Percentiles rank a stretch among this genome's conserved stretches.
Conservation (phyloP, 1,140 invertebrate species). For the Drosophila baimaii region DNA sequence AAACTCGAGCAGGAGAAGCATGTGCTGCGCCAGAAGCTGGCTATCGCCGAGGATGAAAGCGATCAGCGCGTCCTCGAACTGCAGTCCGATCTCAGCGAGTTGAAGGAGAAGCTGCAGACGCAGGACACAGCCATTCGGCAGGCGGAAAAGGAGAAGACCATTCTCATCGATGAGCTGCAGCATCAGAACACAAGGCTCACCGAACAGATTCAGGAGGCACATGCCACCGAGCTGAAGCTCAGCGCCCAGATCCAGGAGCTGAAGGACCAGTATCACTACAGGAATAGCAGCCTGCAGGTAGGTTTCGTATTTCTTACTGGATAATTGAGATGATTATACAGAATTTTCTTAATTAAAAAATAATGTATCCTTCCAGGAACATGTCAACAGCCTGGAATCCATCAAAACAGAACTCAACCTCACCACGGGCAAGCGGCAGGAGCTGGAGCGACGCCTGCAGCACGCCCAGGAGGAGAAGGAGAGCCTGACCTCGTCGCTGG, state of each 20-base stretch:
- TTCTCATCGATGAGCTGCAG: constrained; percentile 92
- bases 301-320: neutral
- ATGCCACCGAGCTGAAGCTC: constrained; percentile 92
- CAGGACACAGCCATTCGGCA: constrained; percentile 86
- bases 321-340: neutral
- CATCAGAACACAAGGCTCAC: constrained; percentile 96
- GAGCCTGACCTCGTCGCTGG: constrained; percentile 90
- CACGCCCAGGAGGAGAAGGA: constrained; percentile 91
- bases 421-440: constrained; percentile 92
- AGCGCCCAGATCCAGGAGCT: constrained; percentile 91
- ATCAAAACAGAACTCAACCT: constrained; percentile 94
- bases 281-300: constrained; percentile 90
- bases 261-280: constrained; percentile 92
- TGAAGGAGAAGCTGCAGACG: constrained; percentile 88
- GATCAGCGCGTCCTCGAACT: constrained; percentile 94
- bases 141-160: constrained; percentile 92
- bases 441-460: constrained; percentile 92
- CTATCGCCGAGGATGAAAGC: constrained; percentile 93
- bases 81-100: constrained; percentile 92
- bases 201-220: constrained; percentile 93
- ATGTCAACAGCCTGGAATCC: constrained; percentile 94
- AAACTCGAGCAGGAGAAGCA: constrained; percentile 97
- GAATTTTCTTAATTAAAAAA: neutral
- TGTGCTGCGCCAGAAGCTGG: constrained; percentile 91
- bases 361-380: constrained; percentile 87